Evolutionary conservation across 2,888 invertebrate species (phyloP).

Genomic region (Villa cingulata): DNA sequence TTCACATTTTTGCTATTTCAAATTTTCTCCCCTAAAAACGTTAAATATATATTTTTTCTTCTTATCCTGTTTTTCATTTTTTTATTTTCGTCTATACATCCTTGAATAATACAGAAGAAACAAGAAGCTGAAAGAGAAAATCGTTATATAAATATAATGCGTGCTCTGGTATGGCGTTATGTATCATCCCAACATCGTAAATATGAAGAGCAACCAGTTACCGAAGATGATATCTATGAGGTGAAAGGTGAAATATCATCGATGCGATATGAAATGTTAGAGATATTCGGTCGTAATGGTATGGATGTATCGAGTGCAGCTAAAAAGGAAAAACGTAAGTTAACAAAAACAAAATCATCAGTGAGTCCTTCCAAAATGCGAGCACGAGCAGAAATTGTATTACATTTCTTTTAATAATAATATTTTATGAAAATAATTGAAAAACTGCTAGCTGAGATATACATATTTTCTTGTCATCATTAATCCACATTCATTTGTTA

Average conservation of each 20-base stretch:
- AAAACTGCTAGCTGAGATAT: background rate
- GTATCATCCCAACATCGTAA: slow-evolving; percentile 75
- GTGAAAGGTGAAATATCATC: slow-evolving; percentile 88
- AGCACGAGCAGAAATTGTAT: too few species aligned
- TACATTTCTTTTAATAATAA: too few species aligned
- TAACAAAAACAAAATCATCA: background rate
- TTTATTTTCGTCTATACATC: too few species aligned
- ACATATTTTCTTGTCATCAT: too few species aligned
- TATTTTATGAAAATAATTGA: too few species aligned
- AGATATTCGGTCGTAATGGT: slow-evolving; percentile 76
- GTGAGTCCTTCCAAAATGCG: too few species aligned
- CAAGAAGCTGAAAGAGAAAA: slow-evolving; percentile 53
- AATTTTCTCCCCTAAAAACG: too few species aligned
- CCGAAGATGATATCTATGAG: slow-evolving; percentile 89
- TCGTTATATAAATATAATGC: slow-evolving; percentile 69
- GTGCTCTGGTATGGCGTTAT: slow-evolving; percentile 84
- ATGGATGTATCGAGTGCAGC: slow-evolving; percentile 67
- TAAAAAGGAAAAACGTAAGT: slow-evolving; percentile 58
- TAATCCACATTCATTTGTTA: too few species aligned
- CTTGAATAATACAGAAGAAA: slow-evolving; percentile 30
- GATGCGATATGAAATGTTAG: slow-evolving; percentile 80
- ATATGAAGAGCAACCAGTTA: slow-evolving; percentile 71
- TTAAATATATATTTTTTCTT: too few species aligned
- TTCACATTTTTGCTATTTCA: too few species aligned
- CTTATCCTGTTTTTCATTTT: too few species aligned